A percentile compares a stretch with the other conserved stretches of the same genome.
phyloP scores from a whole-genome alignment of 2,888 invertebrate genomes.

The Liodrosophila aerea region DNA sequence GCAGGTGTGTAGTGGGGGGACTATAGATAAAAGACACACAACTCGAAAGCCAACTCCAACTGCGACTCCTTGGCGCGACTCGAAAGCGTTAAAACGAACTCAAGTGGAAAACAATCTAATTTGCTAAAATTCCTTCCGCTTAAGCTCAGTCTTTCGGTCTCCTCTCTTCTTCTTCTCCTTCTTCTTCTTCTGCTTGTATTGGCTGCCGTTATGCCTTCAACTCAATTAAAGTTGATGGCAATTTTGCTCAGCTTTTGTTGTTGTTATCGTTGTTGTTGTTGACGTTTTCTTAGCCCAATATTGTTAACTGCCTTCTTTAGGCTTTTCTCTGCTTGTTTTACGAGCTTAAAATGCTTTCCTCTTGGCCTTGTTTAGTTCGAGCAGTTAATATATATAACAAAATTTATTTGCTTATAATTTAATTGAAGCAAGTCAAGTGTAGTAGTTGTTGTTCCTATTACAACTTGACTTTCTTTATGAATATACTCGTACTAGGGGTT shows the following conservation, averaged over 20 bases:
- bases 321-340: constrained; percentile 61
- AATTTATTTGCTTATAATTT: constrained; percentile 74
- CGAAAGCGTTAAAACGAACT: constrained; percentile 79
- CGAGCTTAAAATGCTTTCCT: constrained; percentile 56
- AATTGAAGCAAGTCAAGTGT: constrained; percentile 57
- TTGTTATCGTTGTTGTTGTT: constrained; percentile 28
- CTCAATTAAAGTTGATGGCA: constrained; percentile 76
- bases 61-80: constrained; percentile 41
- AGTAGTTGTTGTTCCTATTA: constrained; percentile 13
- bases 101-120: constrained; percentile 82
- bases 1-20: no score
- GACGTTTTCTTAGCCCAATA: constrained; percentile 66
- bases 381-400: constrained; percentile 49
- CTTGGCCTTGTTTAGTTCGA: constrained; percentile 1
- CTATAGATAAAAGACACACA: constrained; percentile 22
- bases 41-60: constrained; percentile 14
- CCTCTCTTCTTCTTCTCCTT: neutral
- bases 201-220: constrained; percentile 58
- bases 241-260: constrained; percentile 43
- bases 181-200: constrained; percentile 24
- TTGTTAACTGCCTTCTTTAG: constrained; percentile 68
- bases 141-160: constrained; percentile 15
- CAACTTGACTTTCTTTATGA: neutral
- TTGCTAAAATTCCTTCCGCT: constrained; percentile 79
- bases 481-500: neutral